A percentile compares a stretch with the other conserved stretches of the same genome.
phyloP scores from a whole-genome alignment of 2,888 invertebrate species.

The Amphipyra tragopoginis region DNA sequence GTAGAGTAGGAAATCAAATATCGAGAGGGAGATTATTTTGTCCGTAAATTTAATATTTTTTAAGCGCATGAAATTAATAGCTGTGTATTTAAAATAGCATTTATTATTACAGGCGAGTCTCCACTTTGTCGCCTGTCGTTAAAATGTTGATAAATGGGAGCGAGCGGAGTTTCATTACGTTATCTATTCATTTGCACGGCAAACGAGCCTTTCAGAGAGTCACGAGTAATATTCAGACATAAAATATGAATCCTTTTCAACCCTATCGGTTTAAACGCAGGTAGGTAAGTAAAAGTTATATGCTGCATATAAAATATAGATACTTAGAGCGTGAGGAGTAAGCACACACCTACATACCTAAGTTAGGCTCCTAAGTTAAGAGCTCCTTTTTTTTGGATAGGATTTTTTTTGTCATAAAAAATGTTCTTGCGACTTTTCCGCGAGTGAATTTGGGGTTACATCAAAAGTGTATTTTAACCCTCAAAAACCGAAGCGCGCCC shows the following conservation, averaged over 20 bases:
- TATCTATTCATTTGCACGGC: constrained; percentile 60
- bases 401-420: not conserved
- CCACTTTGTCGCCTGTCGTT: constrained; percentile 58
- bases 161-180: constrained; percentile 59
- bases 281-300: too few species aligned
- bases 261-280: not conserved
- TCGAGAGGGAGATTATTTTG: too few species aligned
- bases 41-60: not conserved
- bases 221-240: constrained; percentile 22
- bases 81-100: constrained; percentile 32
- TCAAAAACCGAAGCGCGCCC: constrained; percentile 49
- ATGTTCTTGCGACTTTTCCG: not conserved
- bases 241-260: constrained; percentile 33
- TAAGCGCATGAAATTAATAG: constrained; percentile 9
- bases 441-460: constrained; percentile 14
- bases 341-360: too few species aligned
- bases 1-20: too few species aligned
- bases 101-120: constrained; percentile 37
- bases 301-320: too few species aligned
- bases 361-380: too few species aligned
- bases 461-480: constrained; percentile 44
- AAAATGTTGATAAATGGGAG: constrained; percentile 64
- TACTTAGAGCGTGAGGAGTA: too few species aligned
- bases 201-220: constrained; percentile 46
- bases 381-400: not conserved